Conservation (phyloP, 2,797 vertebrate species). For the Molossus alvarezi region DNA sequence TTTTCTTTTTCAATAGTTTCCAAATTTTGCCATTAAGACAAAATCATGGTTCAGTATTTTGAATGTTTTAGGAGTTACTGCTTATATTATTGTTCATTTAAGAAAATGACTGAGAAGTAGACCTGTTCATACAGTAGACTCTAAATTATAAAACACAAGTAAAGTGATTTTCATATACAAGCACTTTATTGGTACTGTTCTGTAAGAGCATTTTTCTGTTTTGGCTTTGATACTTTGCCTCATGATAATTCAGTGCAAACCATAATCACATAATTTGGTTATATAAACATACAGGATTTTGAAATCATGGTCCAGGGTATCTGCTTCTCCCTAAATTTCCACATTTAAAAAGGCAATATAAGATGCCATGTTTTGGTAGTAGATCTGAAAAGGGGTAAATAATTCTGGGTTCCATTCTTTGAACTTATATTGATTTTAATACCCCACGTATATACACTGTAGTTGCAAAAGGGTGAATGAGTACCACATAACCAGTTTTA, state of each 20-base stretch:
- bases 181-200: constrained; percentile 85
- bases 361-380: not conserved
- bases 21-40: not conserved
- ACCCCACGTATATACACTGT: not conserved
- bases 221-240: constrained; percentile 86
- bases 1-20: not conserved
- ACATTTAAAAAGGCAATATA: not conserved
- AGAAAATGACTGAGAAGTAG: constrained; percentile 86
- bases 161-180: constrained; percentile 89
- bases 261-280: constrained; percentile 55
- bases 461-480: not conserved
- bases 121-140: constrained; percentile 83
- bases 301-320: not conserved
- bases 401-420: not conserved
- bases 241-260: constrained; percentile 81
- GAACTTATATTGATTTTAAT: not conserved
- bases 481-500: not conserved
- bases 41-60: not conserved
- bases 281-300: constrained; percentile 18
- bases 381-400: not conserved
- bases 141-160: constrained; percentile 90
- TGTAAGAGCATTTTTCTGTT: constrained; percentile 76
- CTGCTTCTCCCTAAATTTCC: constrained; percentile 72
- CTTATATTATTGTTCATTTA: constrained; percentile 57
- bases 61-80: constrained; percentile 17